A percentile compares a stretch with the other conserved stretches of the same genome.
phyloP scores from a whole-genome alignment of 2,888 invertebrate genomes.

The Pyrocoelia pectoralis region DNA sequence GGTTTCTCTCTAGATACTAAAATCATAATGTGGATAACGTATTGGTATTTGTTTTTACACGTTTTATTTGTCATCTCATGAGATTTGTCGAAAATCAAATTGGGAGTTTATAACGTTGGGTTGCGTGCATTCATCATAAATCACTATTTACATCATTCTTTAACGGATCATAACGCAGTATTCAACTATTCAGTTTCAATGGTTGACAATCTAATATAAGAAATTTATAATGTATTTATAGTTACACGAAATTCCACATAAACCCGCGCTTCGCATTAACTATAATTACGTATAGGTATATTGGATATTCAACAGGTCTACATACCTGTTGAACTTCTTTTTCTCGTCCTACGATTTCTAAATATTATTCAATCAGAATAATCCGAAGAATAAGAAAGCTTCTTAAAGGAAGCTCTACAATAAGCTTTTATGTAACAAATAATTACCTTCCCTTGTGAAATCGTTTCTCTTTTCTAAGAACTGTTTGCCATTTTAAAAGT shows the following conservation, averaged over 20 bases:
- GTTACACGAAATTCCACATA: constrained; percentile 1
- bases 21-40: too few relatives aligned
- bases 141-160: background rate
- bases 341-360: background rate
- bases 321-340: constrained; percentile 4
- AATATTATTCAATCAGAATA: background rate
- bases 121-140: background rate
- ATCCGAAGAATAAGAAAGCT: too few relatives aligned
- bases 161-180: background rate
- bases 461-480: too few relatives aligned
- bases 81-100: too few relatives aligned
- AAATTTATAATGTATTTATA: constrained; percentile 1
- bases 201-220: background rate
- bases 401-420: too few relatives aligned
- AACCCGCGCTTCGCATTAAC: background rate
- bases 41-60: too few relatives aligned
- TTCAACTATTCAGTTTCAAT: background rate
- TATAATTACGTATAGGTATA: constrained; percentile 1
- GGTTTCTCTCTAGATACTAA: too few relatives aligned
- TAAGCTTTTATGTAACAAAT: too few relatives aligned
- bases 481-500: too few relatives aligned
- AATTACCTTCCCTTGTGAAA: too few relatives aligned
- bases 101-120: too few relatives aligned
- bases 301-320: background rate
- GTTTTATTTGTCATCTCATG: too few relatives aligned